Percentiles rank a stretch among this genome's conserved stretches.
Evolutionary conservation across 2,113 vertebrate species (phyloP).

Genomic region (Stomatorhinus ivindoensis): DNA sequence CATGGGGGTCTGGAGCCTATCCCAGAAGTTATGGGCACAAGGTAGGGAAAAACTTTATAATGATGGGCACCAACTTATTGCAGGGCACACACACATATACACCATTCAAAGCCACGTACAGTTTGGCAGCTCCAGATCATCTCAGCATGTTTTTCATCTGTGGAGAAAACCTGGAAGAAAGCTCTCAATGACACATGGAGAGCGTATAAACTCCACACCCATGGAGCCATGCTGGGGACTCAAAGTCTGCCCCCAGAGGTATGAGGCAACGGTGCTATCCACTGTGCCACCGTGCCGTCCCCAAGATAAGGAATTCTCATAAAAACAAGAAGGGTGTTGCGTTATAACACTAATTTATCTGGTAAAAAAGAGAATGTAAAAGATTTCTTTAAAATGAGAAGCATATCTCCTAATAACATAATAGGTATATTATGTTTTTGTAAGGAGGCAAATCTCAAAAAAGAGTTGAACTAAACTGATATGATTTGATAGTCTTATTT

Average conservation of each 20-base stretch:
- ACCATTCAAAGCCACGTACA: not conserved
- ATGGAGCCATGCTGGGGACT: not conserved
- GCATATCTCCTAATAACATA: too few relatives aligned
- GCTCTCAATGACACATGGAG: not conserved
- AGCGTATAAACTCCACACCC: not conserved
- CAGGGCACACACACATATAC: not conserved
- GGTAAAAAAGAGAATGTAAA: not conserved
- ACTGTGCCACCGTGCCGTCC: not conserved
- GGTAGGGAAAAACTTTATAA: too few relatives aligned
- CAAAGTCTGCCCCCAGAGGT: not conserved
- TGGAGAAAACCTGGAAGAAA: not conserved
- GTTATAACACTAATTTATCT: not conserved
- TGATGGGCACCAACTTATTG: too few relatives aligned
- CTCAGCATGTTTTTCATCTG: not conserved
- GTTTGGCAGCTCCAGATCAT: not conserved
- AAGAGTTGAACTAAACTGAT: not conserved
- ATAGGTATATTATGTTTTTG: not conserved
- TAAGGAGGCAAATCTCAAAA: not conserved
- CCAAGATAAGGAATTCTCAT: not conserved
- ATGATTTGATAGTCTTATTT: not conserved
- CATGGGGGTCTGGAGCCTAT: too few relatives aligned
- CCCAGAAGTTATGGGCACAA: too few relatives aligned
- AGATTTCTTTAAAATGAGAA: too few relatives aligned
- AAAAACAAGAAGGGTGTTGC: not conserved
- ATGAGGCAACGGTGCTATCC: not conserved